These are phyloP conservation scores for Cetonia aurata DNA, from an alignment of 2,888 invertebrate species.

Conservation along the genomic window DNA sequence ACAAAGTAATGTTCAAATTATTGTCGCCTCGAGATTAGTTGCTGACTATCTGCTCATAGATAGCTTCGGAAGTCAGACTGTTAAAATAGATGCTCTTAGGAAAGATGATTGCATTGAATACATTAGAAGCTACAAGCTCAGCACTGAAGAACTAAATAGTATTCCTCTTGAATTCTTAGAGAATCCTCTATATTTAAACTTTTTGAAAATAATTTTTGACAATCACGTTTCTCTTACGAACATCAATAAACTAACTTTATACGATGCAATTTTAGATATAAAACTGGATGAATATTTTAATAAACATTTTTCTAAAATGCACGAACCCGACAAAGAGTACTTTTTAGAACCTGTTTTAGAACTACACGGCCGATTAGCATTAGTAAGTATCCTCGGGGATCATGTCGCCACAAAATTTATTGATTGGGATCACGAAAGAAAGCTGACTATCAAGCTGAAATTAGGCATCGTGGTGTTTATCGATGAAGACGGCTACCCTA, in stretches of 20 bases:
- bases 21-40: background rate
- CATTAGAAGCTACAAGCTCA: background rate
- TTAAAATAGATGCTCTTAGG: background rate
- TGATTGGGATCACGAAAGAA: too few relatives aligned
- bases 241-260: conserved; percentile 2
- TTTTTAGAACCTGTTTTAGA: background rate
- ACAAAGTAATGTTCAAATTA: background rate
- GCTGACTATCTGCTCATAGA: background rate
- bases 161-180: conserved; percentile 2
- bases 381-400: background rate
- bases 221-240: background rate
- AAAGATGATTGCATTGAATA: background rate
- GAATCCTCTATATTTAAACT: conserved; percentile 9
- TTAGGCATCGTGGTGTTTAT: too few relatives aligned
- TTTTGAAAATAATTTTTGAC: background rate
- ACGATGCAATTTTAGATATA: conserved; percentile 1
- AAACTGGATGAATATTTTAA: conserved; percentile 2
- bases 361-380: background rate
- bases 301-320: background rate
- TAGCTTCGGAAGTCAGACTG: background rate
- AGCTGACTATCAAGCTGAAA: too few relatives aligned
- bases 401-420: background rate
- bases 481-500: background rate
- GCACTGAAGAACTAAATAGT: background rate
- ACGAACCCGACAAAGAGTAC: background rate